Percentiles rank a stretch among this genome's conserved stretches.
phyloP scores from a whole-genome alignment of 1,140 invertebrate species.

The Orussus abietinus region DNA sequence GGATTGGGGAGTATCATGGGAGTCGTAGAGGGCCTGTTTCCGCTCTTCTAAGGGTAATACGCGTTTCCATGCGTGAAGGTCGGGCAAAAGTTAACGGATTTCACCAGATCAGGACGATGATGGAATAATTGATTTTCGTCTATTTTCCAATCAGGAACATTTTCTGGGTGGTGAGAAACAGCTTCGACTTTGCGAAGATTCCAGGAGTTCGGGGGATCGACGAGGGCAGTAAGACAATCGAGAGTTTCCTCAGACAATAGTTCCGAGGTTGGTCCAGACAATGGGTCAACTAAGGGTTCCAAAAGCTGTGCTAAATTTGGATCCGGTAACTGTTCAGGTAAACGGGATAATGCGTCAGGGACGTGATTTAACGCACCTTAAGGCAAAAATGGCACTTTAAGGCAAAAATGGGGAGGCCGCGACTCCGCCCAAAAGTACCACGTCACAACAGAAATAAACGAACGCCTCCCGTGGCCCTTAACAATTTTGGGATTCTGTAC shows the following conservation, averaged over 20 bases:
- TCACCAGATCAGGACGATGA: constrained; percentile 5
- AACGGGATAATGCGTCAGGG: too few species aligned
- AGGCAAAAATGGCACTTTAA: too few species aligned
- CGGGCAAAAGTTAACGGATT: not conserved
- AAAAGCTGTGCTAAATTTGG: not conserved
- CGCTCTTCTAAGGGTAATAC: constrained; percentile 16
- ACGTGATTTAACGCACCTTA: too few species aligned
- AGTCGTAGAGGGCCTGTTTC: constrained; percentile 10
- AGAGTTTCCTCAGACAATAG: too few species aligned
- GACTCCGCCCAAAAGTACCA: too few species aligned
- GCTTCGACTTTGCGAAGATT: not conserved
- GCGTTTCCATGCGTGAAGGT: constrained; percentile 18
- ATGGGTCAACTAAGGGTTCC: too few species aligned
- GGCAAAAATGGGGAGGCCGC: too few species aligned
- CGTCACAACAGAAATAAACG: too few species aligned
- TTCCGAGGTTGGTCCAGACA: too few species aligned
- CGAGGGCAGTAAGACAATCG: not conserved
- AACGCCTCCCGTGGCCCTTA: too few species aligned
- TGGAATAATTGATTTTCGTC: not conserved
- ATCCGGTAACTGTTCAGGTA: too few species aligned
- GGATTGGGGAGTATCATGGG: constrained; percentile 12
- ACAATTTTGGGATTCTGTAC: too few species aligned
- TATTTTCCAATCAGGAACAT: constrained; percentile 13
- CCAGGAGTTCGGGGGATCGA: not conserved
- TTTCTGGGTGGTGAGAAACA: not conserved